Base-by-base conservation (phyloP, 2,888 invertebrate species). In the Agrotis ipsilon region DNA sequence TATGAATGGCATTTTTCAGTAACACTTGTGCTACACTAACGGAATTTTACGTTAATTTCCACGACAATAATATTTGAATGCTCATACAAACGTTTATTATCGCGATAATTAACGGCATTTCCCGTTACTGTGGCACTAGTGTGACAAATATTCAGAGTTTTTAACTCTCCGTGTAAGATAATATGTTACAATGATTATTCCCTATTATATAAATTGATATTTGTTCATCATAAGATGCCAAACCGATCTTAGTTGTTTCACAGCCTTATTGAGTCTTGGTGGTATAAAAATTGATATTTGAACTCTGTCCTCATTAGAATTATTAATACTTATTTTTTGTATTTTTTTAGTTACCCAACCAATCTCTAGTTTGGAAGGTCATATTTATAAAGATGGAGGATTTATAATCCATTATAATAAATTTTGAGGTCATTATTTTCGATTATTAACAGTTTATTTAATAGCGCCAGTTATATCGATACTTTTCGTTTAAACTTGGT, bases 201-300 rank as follows among this genome's bases (percentile, higher is more conserved):
- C 67, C 75, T 85, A 82, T 73, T 75, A 82, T 75, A 80, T 80
- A 81, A 82, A 78, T 75, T 85, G 86, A 84, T 86, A 85, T 86
- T 83, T 84, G 76, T 86, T 85, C 82, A 80, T 86, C 84, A 85
- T 78, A 83, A 83, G 83, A 86, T 81, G 92, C 92, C 88, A 89
- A 93, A 95, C 94, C 93, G 92, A 94, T 93, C 88, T 89, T 84
- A 88, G 93, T 93, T 94, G 91, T 92, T 94, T 95, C 96, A 96
- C 96, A 96, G 96, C 96, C 96, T 93, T 94, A 87, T 89, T 85
- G 92, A 93, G 94, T 95, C 94, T 95, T 93, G 93, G 91, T 94
- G 91, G 89, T 93, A 80, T 84, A 88, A 83, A 89, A 87, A 87
- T 88, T 88, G 84, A 72, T 86, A 78, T 85, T 81, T 75, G 46